phyloP scores from a whole-genome alignment of 1,140 invertebrate genomes.

The Diuraphis noxia region DNA sequence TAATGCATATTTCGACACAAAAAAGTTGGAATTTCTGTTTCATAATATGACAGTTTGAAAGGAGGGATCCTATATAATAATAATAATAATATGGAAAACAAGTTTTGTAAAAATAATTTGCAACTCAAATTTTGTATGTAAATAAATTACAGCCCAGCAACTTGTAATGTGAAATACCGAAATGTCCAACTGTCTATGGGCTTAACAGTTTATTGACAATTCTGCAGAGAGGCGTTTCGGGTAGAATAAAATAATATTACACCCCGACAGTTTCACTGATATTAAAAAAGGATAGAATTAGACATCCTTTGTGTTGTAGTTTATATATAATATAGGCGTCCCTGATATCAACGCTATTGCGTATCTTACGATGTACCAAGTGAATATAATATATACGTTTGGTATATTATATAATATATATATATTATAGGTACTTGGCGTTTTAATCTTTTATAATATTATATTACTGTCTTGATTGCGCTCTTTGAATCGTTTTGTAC shows the following conservation, averaged over 20 bases:
- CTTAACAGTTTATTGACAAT: constrained; percentile 1
- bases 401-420: background rate
- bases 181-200: background rate
- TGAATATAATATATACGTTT: background rate
- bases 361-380: background rate
- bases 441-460: background rate
- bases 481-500: background rate
- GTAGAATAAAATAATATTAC: constrained; percentile 31
- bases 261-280: background rate
- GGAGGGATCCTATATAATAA: background rate
- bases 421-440: background rate
- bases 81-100: background rate
- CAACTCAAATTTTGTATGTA: constrained; percentile 2
- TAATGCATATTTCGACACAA: background rate
- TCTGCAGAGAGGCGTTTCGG: background rate
- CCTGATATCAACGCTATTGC: background rate
- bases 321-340: background rate
- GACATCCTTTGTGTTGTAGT: background rate
- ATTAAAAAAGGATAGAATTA: constrained; percentile 36
- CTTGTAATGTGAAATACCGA: background rate
- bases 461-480: background rate
- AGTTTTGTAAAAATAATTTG: constrained; percentile 4
- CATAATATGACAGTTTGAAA: background rate
- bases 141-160: background rate
- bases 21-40: background rate